Evolutionary conservation across 2,113 vertebrate species (phyloP).

Genomic region (Hydropotes inermis): DNA sequence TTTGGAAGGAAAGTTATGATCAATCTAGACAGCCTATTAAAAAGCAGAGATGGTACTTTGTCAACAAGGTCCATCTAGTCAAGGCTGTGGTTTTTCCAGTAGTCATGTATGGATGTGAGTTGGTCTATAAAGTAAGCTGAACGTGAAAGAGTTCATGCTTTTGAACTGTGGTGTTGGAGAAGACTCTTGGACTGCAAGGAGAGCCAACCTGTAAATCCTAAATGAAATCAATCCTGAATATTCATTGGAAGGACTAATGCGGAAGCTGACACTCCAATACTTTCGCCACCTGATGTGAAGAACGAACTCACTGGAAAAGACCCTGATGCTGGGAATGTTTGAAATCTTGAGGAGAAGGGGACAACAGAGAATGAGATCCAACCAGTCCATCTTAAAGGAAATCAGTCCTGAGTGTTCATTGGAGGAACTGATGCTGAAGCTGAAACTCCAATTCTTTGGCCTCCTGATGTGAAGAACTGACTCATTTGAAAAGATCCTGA

Average conservation of each 20-base stretch:
- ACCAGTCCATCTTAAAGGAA: no score
- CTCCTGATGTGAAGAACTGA: background rate
- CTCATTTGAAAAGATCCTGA: background rate
- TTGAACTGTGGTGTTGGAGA: background rate
- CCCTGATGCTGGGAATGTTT: no score
- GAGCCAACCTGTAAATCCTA: no score
- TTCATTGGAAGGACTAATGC: no score
- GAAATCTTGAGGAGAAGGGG: no score
- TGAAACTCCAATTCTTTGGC: background rate
- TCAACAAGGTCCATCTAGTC: rapidly evolving
- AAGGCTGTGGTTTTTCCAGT: background rate
- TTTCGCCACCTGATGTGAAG: no score
- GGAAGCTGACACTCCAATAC: no score
- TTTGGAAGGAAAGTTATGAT: background rate
- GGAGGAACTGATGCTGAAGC: background rate
- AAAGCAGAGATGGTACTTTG: background rate
- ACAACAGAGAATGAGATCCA: no score
- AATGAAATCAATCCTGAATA: background rate
- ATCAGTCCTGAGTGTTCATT: no score
- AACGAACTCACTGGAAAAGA: no score
- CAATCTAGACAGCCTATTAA: background rate
- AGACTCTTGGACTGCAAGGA: background rate
- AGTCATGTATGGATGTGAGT: background rate
- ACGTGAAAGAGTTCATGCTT: background rate
- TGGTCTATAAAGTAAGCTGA: background rate